Conservation (phyloP, 1,140 invertebrate genomes). For the Drosophila teissieri region DNA sequence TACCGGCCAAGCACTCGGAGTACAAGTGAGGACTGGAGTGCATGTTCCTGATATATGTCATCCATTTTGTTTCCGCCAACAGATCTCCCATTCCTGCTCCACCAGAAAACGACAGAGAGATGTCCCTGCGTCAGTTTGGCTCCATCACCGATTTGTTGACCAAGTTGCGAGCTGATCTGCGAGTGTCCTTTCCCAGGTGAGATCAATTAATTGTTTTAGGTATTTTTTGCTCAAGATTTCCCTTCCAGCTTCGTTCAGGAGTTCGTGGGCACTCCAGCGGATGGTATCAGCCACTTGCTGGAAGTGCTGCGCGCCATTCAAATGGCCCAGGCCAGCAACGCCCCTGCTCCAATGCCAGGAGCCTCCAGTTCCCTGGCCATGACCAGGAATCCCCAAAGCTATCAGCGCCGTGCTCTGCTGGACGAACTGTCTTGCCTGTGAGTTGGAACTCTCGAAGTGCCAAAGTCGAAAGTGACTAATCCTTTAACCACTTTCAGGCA, state of each 20-base stretch:
- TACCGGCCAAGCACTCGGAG: conserved; percentile 78
- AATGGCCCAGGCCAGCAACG: conserved; percentile 87
- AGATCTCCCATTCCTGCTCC: conserved; percentile 86
- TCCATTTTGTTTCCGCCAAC: neutral
- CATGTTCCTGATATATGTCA: neutral
- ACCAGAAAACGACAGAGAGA: conserved; percentile 88
- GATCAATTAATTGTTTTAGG: neutral
- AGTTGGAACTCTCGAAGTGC: conserved; percentile 57
- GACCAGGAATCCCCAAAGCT: conserved; percentile 86
- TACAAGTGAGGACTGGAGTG: conserved; percentile 65
- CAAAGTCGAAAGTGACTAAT: neutral
- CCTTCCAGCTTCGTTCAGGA: conserved; percentile 93
- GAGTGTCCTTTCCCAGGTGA: conserved; percentile 94
- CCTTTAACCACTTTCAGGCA: conserved; percentile 85
- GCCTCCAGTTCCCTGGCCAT: conserved; percentile 85
- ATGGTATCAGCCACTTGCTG: conserved; percentile 92
- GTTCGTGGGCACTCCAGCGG: conserved; percentile 92
- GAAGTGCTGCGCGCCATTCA: conserved; percentile 94
- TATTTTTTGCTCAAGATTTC: neutral
- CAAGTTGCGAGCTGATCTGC: conserved; percentile 93
- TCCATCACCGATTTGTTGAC: conserved; percentile 94
- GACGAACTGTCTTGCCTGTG: conserved; percentile 94
- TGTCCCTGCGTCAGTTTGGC: conserved; percentile 94
- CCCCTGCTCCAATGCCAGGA: conserved; percentile 70
- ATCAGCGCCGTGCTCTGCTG: conserved; percentile 89